Evolutionary conservation across 2,797 vertebrate genomes (phyloP), one percentile per base, ranked within the genome.

Genomic region (Smutsia temminckii): DNA sequence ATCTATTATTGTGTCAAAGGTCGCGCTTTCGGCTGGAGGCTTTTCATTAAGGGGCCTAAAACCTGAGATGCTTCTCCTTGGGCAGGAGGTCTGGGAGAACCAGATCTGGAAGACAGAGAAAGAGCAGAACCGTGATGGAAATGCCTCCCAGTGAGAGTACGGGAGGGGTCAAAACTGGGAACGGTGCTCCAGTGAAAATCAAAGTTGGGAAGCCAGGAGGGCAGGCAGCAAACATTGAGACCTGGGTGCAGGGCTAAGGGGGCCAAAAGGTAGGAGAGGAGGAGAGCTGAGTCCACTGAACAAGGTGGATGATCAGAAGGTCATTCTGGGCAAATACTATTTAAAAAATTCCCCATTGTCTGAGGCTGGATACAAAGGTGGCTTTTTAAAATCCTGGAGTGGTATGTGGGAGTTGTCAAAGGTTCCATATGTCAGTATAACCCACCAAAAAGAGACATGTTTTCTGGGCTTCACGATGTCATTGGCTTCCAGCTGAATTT

Each of bases 391-490:
- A 53, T 13, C 23, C 14, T 0, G 13, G 2, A 9, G 2, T 23
- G 20, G 42, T 37, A 11, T 18, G 29, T 5, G 51, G 23, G 34
- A 17, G 11, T 69, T 29, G 59, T 34, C 23, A 57, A 27, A 49
- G 8, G 2, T 77, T 63, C 64, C 37, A 0, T 25, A 57, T 77
- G 29, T 69, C 68, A 61, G 14, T n/a, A 2, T 8, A 72, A 13
- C 11, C 12, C n/a, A 85, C 34, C 49, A 16, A 46, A 75, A 89
- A 32, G n/a, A 92, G 32, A 68, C 2, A 2, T n/a, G 23, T 75
- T 71, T 74, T 51, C 59, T 75, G 85, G 46, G 46, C 34, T 66
- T 91, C n/a, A 27, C 42, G 59, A 72, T 83, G 8, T 68, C 32
- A 34, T 34, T n/a, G 63, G 18, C 3, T 79, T 80, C 61, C 32